Evolutionary conservation across 2,888 invertebrate genomes (phyloP), one percentile per base, ranked within the genome.

Genomic region (Paralinhomoeus sp.): DNA sequence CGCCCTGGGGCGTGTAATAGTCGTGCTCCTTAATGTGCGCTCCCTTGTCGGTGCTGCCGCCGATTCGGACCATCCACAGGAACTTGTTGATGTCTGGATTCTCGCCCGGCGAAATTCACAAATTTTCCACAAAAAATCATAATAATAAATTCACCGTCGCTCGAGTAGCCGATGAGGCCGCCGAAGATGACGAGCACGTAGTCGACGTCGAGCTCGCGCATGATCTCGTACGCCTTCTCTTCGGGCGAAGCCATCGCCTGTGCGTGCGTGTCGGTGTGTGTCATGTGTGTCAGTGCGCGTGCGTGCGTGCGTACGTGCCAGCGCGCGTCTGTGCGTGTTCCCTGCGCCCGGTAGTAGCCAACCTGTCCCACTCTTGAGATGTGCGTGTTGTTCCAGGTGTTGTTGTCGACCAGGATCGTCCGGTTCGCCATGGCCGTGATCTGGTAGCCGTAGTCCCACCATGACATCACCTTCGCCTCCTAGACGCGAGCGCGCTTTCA

Each of bases 361-460:
- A 64, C 65, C 66, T 93, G 89, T 0, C 91, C 91, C 1, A 93
- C 91, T 49, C 89, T 72, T 12, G 84, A 91, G 58, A 93, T 93
- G 66, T 91, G 93, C 17, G 91, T 93, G 65, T 97, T 97, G 67
- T 93, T 97, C 93, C 93, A 97, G 1, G 93, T 97, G 62, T 97
- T 93, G 65, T 97, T 97, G 64, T 93, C 93, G 43, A 97, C 93
- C 53, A 93, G 72, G 54, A 91, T 87, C 0, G 93, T 91, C 37
- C 89, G 72, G 69, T 93, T 93, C 18, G 91, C 93, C 91, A 97
- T 93, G 1, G 91, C 89, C 1, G 93, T 91, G 69, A 93, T 91
- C 68, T 69, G 68, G 67, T 93, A 93, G 1, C 93, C 93, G 67
- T 93, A 97, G 72, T 91, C 89, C 89, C 93, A 97, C 93, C 93